These are phyloP conservation scores for Drosophila pandora DNA, from an alignment of 1,140 invertebrate genomes.

Conservation along the genomic window DNA sequence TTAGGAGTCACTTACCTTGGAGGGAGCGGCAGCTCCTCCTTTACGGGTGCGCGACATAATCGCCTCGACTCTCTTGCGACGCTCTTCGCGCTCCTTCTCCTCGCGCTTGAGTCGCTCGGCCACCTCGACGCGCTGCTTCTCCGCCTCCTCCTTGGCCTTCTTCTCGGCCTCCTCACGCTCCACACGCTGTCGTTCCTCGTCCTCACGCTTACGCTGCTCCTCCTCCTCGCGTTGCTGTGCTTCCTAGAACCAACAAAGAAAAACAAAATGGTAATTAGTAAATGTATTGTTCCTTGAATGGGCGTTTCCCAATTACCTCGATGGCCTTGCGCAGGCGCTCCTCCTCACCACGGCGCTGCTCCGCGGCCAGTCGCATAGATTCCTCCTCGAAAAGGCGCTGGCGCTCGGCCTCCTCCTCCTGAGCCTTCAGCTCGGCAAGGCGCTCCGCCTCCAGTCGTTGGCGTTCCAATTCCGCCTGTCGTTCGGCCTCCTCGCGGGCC, in stretches of 20 bases:
- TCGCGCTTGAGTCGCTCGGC: conserved; percentile 90
- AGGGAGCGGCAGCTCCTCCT: conserved; percentile 84
- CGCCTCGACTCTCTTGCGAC: conserved; percentile 91
- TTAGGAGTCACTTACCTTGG: conserved; percentile 57
- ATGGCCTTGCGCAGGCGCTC: conserved; percentile 90
- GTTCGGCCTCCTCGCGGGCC: conserved; percentile 93
- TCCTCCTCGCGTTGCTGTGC: conserved; percentile 88
- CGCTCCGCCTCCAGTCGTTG: conserved; percentile 89
- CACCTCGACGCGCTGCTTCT: conserved; percentile 90
- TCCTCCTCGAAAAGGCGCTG: conserved; percentile 91
- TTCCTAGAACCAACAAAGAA: conserved; percentile 81
- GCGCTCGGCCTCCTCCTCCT: conserved; percentile 93
- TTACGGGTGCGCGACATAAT: conserved; percentile 92
- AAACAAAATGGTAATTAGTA: not conserved
- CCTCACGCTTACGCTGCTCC: conserved; percentile 86
- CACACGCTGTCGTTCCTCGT: conserved; percentile 88
- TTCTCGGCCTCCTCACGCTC: conserved; percentile 91
- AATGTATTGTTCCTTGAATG: not conserved
- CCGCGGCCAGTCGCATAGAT: conserved; percentile 87
- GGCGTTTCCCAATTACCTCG: conserved; percentile 84
- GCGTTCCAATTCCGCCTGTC: conserved; percentile 92
- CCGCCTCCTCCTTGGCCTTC: conserved; percentile 91
- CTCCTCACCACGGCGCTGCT: conserved; percentile 90
- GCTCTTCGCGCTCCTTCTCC: conserved; percentile 90
- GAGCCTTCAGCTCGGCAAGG: conserved; percentile 89